Percentiles rank a stretch among this genome's conserved stretches.
Conservation (phyloP, 1,140 invertebrate species). For the Drosophila miranda region DNA sequence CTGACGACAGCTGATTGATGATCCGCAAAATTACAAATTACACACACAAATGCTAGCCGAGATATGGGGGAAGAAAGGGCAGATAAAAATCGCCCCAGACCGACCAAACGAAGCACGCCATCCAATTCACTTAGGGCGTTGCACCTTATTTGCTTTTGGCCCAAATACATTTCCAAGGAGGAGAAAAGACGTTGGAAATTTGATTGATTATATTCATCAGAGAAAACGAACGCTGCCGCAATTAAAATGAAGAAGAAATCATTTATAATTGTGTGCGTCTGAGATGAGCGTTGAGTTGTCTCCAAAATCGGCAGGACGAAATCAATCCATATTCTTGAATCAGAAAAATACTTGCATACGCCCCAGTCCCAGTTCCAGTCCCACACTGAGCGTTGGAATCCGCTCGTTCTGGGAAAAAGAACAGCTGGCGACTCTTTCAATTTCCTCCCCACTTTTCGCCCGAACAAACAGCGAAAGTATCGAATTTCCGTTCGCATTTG, state of each 20-base stretch:
- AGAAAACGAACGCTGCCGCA: constrained; percentile 3
- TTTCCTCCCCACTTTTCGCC: neutral
- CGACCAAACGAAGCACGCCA: constrained; percentile 27
- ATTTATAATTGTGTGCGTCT: neutral
- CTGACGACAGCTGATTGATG: constrained; percentile 75
- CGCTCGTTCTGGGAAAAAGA: constrained; percentile 30
- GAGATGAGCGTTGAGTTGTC: constrained; percentile 1
- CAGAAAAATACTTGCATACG: too few relatives aligned
- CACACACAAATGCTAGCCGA: constrained; percentile 65
- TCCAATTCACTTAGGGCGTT: constrained; percentile 63
- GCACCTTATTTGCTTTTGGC: constrained; percentile 60
- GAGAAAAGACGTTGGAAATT: constrained; percentile 3
- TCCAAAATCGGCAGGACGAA: too few relatives aligned
- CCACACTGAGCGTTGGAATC: too few relatives aligned
- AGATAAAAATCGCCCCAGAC: constrained; percentile 52
- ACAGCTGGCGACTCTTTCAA: constrained; percentile 26
- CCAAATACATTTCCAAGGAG: constrained; percentile 17
- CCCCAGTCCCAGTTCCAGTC: too few relatives aligned
- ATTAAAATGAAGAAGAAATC: constrained; percentile 25
- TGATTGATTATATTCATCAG: constrained; percentile 59
- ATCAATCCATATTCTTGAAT: too few relatives aligned
- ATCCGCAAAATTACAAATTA: constrained; percentile 78
- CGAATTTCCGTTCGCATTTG: constrained; percentile 52
- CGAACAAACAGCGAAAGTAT: constrained; percentile 41
- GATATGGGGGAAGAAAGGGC: constrained; percentile 33